Conservation (phyloP, 2,888 invertebrate species). For the Melieria crassipennis region DNA sequence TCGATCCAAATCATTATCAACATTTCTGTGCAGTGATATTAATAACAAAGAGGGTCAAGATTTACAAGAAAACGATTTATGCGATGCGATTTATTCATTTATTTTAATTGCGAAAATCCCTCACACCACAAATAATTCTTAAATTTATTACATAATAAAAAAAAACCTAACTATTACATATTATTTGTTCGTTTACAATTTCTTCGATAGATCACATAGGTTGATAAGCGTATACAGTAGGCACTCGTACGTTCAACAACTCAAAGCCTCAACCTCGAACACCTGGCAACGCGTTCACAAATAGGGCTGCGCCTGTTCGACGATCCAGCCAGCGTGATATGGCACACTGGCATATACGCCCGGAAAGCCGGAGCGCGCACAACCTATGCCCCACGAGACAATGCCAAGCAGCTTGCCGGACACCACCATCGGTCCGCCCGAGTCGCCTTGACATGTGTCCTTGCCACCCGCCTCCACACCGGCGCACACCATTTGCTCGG, state of each 20-base stretch:
- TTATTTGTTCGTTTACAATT: constrained; percentile 20
- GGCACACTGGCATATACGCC: constrained; percentile 55
- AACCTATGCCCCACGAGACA: constrained; percentile 61
- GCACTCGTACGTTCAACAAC: not conserved
- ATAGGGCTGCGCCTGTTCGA: constrained; percentile 49
- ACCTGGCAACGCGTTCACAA: constrained; percentile 25
- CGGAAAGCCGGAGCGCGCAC: constrained; percentile 54
- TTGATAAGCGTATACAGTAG: not conserved
- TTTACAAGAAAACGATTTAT: too few species aligned
- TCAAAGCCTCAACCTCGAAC: not conserved
- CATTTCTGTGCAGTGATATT: too few species aligned
- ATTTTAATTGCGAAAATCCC: too few species aligned
- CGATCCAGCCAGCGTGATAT: constrained; percentile 50
- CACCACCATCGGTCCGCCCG: constrained; percentile 58
- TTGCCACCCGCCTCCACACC: constrained; percentile 51
- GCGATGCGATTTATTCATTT: too few species aligned
- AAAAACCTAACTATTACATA: not conserved
- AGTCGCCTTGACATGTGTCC: constrained; percentile 60
- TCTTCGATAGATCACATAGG: constrained; percentile 3
- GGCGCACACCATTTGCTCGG: constrained; percentile 59
- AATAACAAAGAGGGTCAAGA: too few species aligned
- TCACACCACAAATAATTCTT: too few species aligned
- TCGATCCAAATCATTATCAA: too few species aligned
- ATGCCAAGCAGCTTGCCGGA: constrained; percentile 53
- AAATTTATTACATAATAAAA: too few species aligned